These are phyloP conservation scores for Brachyistius frenatus DNA, from an alignment of 2,113 vertebrate genomes.

Conservation along the genomic window DNA sequence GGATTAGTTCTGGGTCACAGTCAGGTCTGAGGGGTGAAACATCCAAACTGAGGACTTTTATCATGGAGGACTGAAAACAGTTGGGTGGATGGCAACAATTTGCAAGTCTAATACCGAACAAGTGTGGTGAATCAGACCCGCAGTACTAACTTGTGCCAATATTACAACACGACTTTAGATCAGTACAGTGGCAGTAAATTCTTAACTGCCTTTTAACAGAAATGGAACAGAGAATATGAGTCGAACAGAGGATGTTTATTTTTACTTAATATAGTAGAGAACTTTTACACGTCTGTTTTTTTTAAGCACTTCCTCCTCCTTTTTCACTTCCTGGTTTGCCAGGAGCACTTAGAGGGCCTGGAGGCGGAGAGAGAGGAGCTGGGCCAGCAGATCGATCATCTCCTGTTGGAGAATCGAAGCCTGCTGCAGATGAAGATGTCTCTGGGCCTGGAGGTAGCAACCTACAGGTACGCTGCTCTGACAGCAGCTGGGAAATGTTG, in stretches of 20 bases:
- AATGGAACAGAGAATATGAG: background rate
- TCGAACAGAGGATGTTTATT: conserved; percentile 1
- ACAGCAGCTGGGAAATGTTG: background rate
- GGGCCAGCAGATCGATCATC: conserved; percentile 63
- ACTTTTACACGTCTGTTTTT: background rate
- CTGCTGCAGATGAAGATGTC: conserved; percentile 81
- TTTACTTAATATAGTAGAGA: background rate
- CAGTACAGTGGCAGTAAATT: background rate
- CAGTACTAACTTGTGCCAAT: background rate
- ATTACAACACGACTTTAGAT: background rate
- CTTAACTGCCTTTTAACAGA: background rate
- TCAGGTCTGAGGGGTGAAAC: conserved; percentile 11
- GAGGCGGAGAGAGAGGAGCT: conserved; percentile 76
- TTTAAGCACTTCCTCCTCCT: conserved; percentile 46
- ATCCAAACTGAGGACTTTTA: conserved; percentile 6
- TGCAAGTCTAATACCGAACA: background rate
- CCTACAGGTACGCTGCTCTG: conserved; percentile 79
- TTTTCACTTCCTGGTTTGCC: conserved; percentile 56
- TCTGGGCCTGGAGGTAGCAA: conserved; percentile 81
- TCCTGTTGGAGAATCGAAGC: conserved; percentile 73
- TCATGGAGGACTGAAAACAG: background rate
- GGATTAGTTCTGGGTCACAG: conserved; percentile 51
- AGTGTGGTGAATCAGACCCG: background rate
- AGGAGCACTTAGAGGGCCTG: conserved; percentile 76
- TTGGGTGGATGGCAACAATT: too few relatives aligned